phyloP scores from a whole-genome alignment of 2,113 vertebrate species.

The Podarcis raffonei region DNA sequence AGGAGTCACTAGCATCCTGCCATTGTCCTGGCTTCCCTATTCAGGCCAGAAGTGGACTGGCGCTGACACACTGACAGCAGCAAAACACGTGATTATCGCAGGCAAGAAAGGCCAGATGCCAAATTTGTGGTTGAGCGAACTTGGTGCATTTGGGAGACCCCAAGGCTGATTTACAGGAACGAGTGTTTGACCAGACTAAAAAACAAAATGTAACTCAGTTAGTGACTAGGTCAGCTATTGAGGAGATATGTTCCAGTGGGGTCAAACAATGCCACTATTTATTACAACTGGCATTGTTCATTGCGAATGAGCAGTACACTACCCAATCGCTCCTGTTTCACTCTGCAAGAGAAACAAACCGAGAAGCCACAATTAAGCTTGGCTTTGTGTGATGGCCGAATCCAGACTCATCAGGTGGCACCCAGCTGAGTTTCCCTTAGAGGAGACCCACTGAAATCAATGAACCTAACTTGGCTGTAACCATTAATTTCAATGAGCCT shows the following conservation, averaged over 20 bases:
- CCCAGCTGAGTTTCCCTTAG: too few species aligned
- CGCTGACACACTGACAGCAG: not conserved
- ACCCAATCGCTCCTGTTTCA: not conserved
- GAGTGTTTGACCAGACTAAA: not conserved
- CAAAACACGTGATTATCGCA: not conserved
- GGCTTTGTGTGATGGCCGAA: not conserved
- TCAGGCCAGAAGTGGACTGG: not conserved
- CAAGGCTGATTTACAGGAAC: not conserved
- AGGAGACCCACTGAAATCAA: too few species aligned
- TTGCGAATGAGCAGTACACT: not conserved
- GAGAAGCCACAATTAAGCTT: too few species aligned
- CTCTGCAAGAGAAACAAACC: not conserved
- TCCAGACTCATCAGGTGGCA: not conserved
- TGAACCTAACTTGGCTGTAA: too few species aligned
- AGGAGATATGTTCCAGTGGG: not conserved
- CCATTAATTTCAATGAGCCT: too few species aligned
- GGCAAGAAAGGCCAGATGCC: not conserved
- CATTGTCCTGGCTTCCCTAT: conserved; percentile 8
- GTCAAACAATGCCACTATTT: not conserved
- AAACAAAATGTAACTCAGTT: not conserved
- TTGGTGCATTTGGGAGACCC: not conserved
- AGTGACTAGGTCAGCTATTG: not conserved
- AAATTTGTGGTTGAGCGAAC: not conserved
- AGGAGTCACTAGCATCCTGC: not conserved
- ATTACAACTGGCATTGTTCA: not conserved